Percentiles rank a stretch among this genome's conserved stretches.
Evolutionary conservation across 1,140 invertebrate genomes (phyloP).

Genomic region (Temnothorax longispinosus): DNA sequence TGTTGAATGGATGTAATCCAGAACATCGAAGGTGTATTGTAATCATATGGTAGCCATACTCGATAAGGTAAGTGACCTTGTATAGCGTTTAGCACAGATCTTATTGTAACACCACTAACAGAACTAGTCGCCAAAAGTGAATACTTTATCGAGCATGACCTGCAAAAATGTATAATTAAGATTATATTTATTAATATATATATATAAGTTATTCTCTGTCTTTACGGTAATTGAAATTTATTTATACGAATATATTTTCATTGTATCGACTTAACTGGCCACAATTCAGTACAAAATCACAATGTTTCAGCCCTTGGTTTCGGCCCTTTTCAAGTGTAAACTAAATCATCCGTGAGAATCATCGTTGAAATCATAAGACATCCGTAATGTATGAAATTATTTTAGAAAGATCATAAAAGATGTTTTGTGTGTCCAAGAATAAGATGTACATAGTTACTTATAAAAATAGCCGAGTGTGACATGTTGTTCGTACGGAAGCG

Average conservation of each 20-base stretch:
- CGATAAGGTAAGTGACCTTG: slow-evolving; percentile 32
- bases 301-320: too few relatives aligned
- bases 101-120: neutral
- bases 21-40: neutral
- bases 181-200: slow-evolving; percentile 8
- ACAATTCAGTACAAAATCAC: too few relatives aligned
- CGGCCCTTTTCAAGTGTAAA: too few relatives aligned
- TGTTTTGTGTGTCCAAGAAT: too few relatives aligned
- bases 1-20: slow-evolving; percentile 35
- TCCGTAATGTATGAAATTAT: too few relatives aligned
- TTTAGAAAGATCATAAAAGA: too few relatives aligned
- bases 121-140: neutral
- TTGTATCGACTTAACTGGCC: too few relatives aligned
- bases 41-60: slow-evolving; percentile 43
- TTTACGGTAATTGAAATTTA: neutral
- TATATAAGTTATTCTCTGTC: neutral
- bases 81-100: slow-evolving; percentile 3
- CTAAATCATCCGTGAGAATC: too few relatives aligned
- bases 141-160: slow-evolving; percentile 49
- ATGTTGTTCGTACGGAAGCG: too few relatives aligned
- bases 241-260: neutral
- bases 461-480: too few relatives aligned
- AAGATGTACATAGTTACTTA: too few relatives aligned
- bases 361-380: too few relatives aligned
- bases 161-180: slow-evolving; percentile 17